These are phyloP conservation scores for Siphonodentalium dalli DNA, from an alignment of 2,888 invertebrate genomes.

Conservation along the genomic window DNA sequence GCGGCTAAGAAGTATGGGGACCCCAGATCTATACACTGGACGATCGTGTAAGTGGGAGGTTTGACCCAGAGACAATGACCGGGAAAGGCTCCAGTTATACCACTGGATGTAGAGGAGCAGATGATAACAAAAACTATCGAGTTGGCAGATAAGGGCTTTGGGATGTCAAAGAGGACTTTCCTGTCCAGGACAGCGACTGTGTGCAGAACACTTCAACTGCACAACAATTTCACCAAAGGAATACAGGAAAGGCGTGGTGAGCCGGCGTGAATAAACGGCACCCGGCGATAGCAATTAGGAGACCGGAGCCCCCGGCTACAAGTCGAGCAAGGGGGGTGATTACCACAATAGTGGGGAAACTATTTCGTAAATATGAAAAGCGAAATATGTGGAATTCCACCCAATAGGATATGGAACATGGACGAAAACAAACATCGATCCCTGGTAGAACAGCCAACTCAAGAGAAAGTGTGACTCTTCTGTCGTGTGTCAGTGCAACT, in stretches of 20 bases:
- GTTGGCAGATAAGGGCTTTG: background rate
- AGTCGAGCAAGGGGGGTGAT: background rate
- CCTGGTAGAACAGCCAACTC: background rate
- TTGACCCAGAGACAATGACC: background rate
- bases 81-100: background rate
- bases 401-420: slow-evolving; percentile 7
- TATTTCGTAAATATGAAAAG: slow-evolving; percentile 1
- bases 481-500: background rate
- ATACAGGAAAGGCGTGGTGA: too few relatives aligned
- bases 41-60: background rate
- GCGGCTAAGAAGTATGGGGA: background rate
- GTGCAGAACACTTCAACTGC: background rate
- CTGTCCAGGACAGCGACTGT: background rate
- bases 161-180: slow-evolving; percentile 2
- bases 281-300: too few relatives aligned
- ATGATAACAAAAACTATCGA: slow-evolving; percentile 1
- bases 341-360: background rate
- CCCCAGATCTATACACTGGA: slow-evolving; percentile 1
- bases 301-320: too few relatives aligned
- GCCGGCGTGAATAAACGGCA: too few relatives aligned
- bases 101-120: background rate
- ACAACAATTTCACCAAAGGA: slow-evolving; percentile 6
- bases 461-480: background rate
- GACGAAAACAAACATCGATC: slow-evolving; percentile 1
- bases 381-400: background rate